A percentile compares a stretch with the other conserved stretches of the same genome.
phyloP scores from a whole-genome alignment of 2,888 invertebrate species.

The Marronus borbonicus region DNA sequence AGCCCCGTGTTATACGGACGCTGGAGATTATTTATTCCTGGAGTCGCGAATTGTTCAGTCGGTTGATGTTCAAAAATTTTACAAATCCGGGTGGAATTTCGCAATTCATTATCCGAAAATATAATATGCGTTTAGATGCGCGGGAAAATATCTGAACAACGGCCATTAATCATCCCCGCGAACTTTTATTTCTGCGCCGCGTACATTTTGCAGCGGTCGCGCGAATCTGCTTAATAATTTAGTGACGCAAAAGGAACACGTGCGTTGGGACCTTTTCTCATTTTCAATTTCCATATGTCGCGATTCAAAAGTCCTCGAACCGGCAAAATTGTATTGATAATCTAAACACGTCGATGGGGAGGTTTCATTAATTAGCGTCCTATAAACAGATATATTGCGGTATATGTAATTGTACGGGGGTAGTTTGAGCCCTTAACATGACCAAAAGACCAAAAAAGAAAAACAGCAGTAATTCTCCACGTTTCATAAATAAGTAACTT shows the following conservation, averaged over 20 bases:
- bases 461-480: no score
- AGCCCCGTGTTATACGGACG: background rate
- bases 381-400: background rate
- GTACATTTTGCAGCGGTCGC: background rate
- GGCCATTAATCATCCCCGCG: slow-evolving; percentile 25
- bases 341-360: slow-evolving; percentile 8
- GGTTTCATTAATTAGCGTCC: slow-evolving; percentile 5
- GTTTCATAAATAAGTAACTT: no score
- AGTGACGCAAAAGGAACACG: slow-evolving; percentile 28
- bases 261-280: slow-evolving; percentile 24
- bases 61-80: slow-evolving; percentile 23
- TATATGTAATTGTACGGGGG: no score
- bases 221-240: slow-evolving; percentile 38
- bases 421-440: no score
- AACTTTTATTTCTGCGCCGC: slow-evolving; percentile 39
- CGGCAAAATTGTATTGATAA: slow-evolving; percentile 25
- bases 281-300: slow-evolving; percentile 29
- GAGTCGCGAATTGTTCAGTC: background rate
- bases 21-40: slow-evolving; percentile 12
- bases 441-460: no score
- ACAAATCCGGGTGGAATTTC: slow-evolving; percentile 26
- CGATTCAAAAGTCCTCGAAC: background rate
- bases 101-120: slow-evolving; percentile 40
- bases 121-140: slow-evolving; percentile 39
- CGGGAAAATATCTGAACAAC: slow-evolving; percentile 30